A percentile compares a stretch with the other conserved stretches of the same genome.
Conservation (phyloP, 2,113 vertebrate species). For the Eptesicus fuscus region DNA sequence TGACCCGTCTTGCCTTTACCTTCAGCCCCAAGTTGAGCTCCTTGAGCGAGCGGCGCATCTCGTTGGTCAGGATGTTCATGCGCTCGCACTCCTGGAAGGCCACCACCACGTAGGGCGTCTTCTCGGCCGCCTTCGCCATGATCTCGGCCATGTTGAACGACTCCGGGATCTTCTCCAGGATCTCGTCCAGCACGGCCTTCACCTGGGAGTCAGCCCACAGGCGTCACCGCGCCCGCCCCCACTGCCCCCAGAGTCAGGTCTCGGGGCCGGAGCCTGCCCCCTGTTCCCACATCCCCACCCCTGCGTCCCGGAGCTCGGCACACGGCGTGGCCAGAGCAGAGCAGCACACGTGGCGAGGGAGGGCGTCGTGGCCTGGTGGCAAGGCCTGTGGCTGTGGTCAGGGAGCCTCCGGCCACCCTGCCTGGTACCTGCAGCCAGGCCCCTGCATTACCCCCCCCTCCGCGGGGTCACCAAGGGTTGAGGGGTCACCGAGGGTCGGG, state of each 20-base stretch:
- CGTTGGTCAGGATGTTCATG: constrained; percentile 81
- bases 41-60: constrained; percentile 80
- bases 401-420: fast-evolving
- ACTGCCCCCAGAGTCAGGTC: not conserved
- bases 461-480: too few relatives aligned
- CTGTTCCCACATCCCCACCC: not conserved
- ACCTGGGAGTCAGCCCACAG: constrained; percentile 69
- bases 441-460: too few relatives aligned
- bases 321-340: fast-evolving
- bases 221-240: fast-evolving
- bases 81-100: constrained; percentile 84
- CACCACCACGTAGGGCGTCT: constrained; percentile 80
- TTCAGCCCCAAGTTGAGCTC: constrained; percentile 83
- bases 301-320: fast-evolving
- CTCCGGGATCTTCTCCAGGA: constrained; percentile 77
- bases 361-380: fast-evolving
- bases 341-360: fast-evolving
- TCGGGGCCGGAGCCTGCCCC: not conserved
- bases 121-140: constrained; percentile 71
- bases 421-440: fast-evolving
- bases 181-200: constrained; percentile 78
- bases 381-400: fast-evolving
- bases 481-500: too few relatives aligned
- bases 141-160: constrained; percentile 80
- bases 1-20: not conserved